These are phyloP conservation scores for Brachionus paranguensis DNA, from an alignment of 1,140 invertebrate genomes.

Conservation along the genomic window DNA sequence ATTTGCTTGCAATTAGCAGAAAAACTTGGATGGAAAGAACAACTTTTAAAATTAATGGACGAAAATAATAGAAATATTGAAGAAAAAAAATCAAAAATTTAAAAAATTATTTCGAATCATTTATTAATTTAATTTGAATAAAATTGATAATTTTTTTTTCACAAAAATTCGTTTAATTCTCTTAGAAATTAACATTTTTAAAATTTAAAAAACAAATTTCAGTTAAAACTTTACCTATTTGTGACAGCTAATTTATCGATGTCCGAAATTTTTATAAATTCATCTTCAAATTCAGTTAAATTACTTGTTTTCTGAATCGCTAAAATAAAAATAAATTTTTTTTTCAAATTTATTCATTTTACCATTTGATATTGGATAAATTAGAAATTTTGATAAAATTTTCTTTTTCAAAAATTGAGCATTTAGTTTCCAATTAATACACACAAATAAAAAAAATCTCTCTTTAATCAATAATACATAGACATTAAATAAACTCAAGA, in stretches of 20 bases:
- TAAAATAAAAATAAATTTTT: not conserved
- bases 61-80: not conserved
- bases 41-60: not conserved
- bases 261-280: conserved; percentile 27
- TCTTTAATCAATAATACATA: too few relatives aligned
- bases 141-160: not conserved
- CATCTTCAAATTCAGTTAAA: not conserved
- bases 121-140: not conserved
- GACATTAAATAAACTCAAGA: too few relatives aligned
- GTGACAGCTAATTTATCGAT: not conserved
- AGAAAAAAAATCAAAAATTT: conserved; percentile 14
- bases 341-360: too few relatives aligned
- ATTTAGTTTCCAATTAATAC: too few relatives aligned
- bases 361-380: too few relatives aligned
- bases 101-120: not conserved
- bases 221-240: not conserved
- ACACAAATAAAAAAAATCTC: too few relatives aligned
- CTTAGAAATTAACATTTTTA: not conserved
- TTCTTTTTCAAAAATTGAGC: too few relatives aligned
- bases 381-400: too few relatives aligned
- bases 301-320: not conserved
- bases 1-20: conserved; percentile 72
- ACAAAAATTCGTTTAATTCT: conserved; percentile 2
- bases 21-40: conserved; percentile 69
- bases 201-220: not conserved